These are phyloP conservation scores for Sebastes goodei DNA, from an alignment of 2,797 vertebrate genomes.

Conservation along the genomic window DNA sequence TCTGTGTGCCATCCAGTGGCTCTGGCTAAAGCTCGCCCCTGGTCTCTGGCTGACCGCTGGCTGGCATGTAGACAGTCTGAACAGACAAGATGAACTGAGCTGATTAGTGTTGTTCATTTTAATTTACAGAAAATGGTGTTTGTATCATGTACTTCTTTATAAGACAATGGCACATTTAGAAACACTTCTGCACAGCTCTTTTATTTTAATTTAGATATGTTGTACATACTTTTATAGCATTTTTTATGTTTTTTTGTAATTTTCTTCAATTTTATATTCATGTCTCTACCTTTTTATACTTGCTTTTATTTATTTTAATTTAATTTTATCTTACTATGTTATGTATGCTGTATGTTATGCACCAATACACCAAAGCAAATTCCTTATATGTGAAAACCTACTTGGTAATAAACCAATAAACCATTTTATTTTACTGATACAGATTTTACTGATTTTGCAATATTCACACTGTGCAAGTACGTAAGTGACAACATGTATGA, in stretches of 20 bases:
- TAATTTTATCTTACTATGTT: too few species aligned
- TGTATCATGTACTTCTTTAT: neutral
- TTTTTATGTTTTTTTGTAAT: too few species aligned
- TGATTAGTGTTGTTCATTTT: neutral
- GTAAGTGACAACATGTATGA: neutral
- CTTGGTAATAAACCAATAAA: too few species aligned
- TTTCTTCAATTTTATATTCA: too few species aligned
- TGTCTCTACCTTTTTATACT: too few species aligned
- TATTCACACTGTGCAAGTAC: neutral
- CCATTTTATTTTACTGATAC: neutral
- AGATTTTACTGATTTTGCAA: neutral
- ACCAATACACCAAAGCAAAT: too few species aligned
- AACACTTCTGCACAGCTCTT: too few species aligned
- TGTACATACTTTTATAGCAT: too few species aligned
- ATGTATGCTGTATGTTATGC: too few species aligned
- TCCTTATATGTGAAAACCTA: too few species aligned
- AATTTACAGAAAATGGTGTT: neutral
- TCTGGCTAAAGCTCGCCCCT: neutral
- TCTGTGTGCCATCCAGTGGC: neutral
- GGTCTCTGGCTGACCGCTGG: neutral
- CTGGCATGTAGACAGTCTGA: constrained; percentile 22
- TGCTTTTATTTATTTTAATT: too few species aligned
- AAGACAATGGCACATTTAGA: neutral
- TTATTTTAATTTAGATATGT: too few species aligned
- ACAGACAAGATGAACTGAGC: neutral